Conservation (phyloP, 2,113 vertebrate genomes). For the Oncorhynchus keta region DNA sequence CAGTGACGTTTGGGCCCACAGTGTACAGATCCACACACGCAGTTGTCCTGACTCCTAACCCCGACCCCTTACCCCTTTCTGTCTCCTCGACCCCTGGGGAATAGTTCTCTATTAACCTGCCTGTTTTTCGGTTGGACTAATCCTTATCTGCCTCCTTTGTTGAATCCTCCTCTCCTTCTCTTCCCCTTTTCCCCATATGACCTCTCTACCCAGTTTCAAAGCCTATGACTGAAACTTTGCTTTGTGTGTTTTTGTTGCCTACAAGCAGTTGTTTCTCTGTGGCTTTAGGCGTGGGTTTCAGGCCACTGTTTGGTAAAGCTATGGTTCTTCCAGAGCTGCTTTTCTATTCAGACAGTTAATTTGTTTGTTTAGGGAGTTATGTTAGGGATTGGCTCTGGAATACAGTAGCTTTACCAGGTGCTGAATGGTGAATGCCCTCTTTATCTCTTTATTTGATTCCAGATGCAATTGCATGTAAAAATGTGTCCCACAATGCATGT, state of each 20-base stretch:
- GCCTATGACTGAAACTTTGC: slow-evolving; percentile 38
- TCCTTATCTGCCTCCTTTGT: slow-evolving; percentile 58
- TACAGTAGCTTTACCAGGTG: slow-evolving; percentile 30
- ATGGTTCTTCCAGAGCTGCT: slow-evolving; percentile 38
- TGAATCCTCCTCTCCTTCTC: slow-evolving; percentile 38
- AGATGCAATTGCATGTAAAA: slow-evolving; percentile 52
- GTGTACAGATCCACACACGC: slow-evolving; percentile 50
- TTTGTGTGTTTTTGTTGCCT: slow-evolving; percentile 32
- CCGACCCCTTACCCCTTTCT: slow-evolving; percentile 52
- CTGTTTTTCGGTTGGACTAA: slow-evolving; percentile 51
- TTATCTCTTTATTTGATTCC: slow-evolving; percentile 25
- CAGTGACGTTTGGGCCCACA: slow-evolving; percentile 48
- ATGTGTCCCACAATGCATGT: slow-evolving; percentile 44
- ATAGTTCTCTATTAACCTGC: slow-evolving; percentile 40
- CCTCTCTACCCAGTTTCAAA: slow-evolving; percentile 28
- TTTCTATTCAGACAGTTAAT: slow-evolving; percentile 9
- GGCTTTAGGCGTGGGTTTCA: neutral
- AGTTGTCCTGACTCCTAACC: slow-evolving; percentile 25
- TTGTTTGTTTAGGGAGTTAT: neutral
- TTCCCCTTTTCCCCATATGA: slow-evolving; percentile 22
- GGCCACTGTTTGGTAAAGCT: slow-evolving; percentile 26
- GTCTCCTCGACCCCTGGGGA: slow-evolving; percentile 53
- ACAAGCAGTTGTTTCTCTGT: slow-evolving; percentile 48
- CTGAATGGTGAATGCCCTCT: slow-evolving; percentile 32
- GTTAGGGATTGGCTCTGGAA: slow-evolving; percentile 42